Percentiles rank a stretch among this genome's conserved stretches.
phyloP scores from a whole-genome alignment of 2,888 invertebrate genomes.

The Hololepta plana region DNA sequence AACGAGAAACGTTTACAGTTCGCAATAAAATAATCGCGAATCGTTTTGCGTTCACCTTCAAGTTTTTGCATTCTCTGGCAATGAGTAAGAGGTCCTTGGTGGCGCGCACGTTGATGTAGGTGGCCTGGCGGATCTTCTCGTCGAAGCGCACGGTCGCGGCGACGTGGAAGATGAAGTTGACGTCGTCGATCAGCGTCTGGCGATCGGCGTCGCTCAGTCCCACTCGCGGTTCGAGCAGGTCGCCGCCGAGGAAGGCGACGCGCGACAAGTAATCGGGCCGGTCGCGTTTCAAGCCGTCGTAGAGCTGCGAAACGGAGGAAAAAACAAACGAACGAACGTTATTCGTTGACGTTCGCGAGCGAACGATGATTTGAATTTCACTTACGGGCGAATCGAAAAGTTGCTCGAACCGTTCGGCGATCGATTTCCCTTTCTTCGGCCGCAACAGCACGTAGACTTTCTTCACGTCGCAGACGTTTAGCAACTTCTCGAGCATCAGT shows the following conservation, averaged over 20 bases:
- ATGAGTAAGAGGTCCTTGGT: conserved; percentile 43
- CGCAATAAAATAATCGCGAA: background rate
- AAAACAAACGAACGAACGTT: too few relatives aligned
- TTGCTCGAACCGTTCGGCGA: conserved; percentile 5
- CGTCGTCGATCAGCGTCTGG: conserved; percentile 31
- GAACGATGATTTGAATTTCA: background rate
- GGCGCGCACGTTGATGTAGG: conserved; percentile 49
- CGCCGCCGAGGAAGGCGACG: conserved; percentile 36
- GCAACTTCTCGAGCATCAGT: conserved; percentile 20
- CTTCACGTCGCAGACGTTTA: conserved; percentile 17
- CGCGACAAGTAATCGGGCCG: conserved; percentile 34
- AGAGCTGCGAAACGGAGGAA: conserved; percentile 28
- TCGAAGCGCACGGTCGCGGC: conserved; percentile 64
- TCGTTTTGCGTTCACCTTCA: conserved; percentile 31
- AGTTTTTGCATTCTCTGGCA: conserved; percentile 42
- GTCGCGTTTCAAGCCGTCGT: conserved; percentile 30
- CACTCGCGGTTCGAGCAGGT: conserved; percentile 32
- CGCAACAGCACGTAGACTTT: conserved; percentile 20
- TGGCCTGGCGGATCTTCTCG: conserved; percentile 46
- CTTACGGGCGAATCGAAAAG: conserved; percentile 7
- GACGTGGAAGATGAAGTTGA: conserved; percentile 50
- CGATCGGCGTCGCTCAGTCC: conserved; percentile 34
- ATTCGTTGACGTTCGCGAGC: too few relatives aligned
- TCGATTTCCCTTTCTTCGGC: conserved; percentile 16
- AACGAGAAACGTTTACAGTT: conserved; percentile 1